A percentile compares a stretch with the other conserved stretches of the same genome.
phyloP scores from a whole-genome alignment of 2,888 invertebrate species.

The Opisthograptis luteolata region DNA sequence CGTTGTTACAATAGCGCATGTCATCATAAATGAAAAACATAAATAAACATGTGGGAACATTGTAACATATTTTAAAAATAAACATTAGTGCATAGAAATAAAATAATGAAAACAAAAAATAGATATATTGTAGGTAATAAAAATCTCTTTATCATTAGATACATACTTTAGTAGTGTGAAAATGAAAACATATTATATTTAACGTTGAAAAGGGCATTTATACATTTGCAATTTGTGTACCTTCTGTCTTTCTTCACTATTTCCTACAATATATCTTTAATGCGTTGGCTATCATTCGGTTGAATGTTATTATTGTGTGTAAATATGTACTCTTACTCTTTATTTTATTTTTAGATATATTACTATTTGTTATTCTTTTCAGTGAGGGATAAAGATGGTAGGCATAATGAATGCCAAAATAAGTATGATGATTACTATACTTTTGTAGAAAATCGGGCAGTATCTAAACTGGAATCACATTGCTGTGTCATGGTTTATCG shows the following conservation, averaged over 20 bases:
- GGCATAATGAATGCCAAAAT: slow-evolving; percentile 9
- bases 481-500: neutral
- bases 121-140: slow-evolving; percentile 76
- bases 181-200: slow-evolving; percentile 58
- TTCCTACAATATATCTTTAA: slow-evolving; percentile 67
- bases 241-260: slow-evolving; percentile 56
- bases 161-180: slow-evolving; percentile 72
- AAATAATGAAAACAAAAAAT: slow-evolving; percentile 60
- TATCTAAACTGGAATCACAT: neutral
- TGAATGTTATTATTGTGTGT: slow-evolving; percentile 37
- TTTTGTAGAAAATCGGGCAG: no score
- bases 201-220: slow-evolving; percentile 80
- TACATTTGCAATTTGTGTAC: slow-evolving; percentile 67
- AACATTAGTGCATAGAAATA: slow-evolving; percentile 80
- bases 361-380: slow-evolving; percentile 58
- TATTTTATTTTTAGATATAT: slow-evolving; percentile 37
- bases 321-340: slow-evolving; percentile 35
- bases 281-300: slow-evolving; percentile 38
- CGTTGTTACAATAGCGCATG: slow-evolving; percentile 36
- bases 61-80: slow-evolving; percentile 83
- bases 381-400: slow-evolving; percentile 54
- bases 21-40: slow-evolving; percentile 51
- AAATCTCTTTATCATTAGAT: slow-evolving; percentile 77
- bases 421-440: no score
- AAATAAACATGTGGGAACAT: slow-evolving; percentile 84